Percentiles rank a stretch among this genome's conserved stretches.
These are phyloP conservation scores for Germaria angustata DNA, from an alignment of 2,888 invertebrate genomes.

Conservation along the genomic window DNA sequence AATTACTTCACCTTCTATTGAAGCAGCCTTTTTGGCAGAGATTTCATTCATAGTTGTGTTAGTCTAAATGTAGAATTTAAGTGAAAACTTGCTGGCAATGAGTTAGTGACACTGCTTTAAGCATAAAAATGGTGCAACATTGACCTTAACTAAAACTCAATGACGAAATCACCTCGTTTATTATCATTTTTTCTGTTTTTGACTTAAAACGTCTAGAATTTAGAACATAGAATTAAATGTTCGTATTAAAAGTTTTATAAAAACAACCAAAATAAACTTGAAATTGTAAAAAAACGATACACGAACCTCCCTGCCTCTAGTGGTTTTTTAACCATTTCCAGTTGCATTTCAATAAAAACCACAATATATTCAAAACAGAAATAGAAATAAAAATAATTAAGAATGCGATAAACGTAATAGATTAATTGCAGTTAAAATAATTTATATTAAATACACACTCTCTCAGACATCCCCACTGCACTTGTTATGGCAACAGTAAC, in stretches of 20 bases:
- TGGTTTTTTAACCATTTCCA: conserved; percentile 56
- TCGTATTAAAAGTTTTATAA: background rate
- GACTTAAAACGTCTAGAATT: conserved; percentile 51
- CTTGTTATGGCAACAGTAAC: background rate
- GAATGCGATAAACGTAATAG: conserved; percentile 63
- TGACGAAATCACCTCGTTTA: conserved; percentile 58
- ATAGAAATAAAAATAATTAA: conserved; percentile 46
- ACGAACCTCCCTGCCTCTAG: conserved; percentile 45
- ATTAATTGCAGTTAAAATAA: conserved; percentile 54
- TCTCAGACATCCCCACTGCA: background rate
- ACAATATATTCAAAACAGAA: conserved; percentile 40
- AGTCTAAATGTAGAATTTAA: conserved; percentile 20
- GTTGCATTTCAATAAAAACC: conserved; percentile 64
- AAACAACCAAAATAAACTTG: conserved; percentile 52
- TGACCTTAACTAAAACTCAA: conserved; percentile 65
- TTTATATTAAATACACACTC: conserved; percentile 20
- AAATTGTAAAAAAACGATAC: conserved; percentile 27
- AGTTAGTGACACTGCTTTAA: conserved; percentile 62
- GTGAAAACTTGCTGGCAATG: conserved; percentile 65
- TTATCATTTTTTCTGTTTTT: background rate
- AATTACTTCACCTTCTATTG: conserved; percentile 30
- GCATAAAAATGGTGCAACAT: conserved; percentile 64
- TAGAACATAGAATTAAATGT: conserved; percentile 55
- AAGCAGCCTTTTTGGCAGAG: conserved; percentile 42
- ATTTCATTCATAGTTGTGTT: conserved; percentile 37